phyloP scores from a whole-genome alignment of 2,113 vertebrate species.

The Chaetodon auriga region DNA sequence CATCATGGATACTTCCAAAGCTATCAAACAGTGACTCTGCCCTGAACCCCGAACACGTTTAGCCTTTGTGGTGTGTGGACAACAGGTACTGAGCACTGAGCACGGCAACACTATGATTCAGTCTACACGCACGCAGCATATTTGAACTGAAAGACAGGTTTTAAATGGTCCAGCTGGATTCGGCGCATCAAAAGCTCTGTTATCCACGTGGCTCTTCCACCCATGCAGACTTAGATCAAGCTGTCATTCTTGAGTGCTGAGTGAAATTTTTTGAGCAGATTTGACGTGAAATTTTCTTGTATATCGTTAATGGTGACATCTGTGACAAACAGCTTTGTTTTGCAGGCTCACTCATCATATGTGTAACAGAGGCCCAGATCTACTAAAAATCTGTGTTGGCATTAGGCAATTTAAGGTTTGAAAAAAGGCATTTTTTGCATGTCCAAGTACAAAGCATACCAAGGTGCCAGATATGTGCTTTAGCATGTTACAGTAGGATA shows the following conservation, averaged over 20 bases:
- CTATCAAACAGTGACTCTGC: background rate
- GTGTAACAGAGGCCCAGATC: slow-evolving; percentile 2
- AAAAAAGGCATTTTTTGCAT: slow-evolving; percentile 2
- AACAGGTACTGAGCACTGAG: background rate
- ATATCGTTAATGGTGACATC: slow-evolving; percentile 1
- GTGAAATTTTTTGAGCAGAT: too few species aligned
- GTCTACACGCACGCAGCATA: background rate
- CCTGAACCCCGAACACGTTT: background rate
- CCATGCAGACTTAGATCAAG: background rate
- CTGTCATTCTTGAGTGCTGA: background rate
- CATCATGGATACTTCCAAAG: background rate
- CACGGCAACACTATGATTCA: too few species aligned
- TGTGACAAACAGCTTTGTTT: slow-evolving; percentile 29
- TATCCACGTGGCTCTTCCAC: too few species aligned
- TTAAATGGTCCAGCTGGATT: background rate
- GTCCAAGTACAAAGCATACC: background rate
- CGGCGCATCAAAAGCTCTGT: background rate
- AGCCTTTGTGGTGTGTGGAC: background rate
- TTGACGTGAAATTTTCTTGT: background rate
- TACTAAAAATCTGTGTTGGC: background rate
- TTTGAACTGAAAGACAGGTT: background rate
- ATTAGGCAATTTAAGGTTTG: background rate
- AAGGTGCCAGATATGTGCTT: background rate
- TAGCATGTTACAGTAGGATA: background rate
- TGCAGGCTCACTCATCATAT: background rate